Percentiles rank a stretch among this genome's conserved stretches.
Conservation (phyloP, 1,140 invertebrate genomes). For the Pogonomyrmex californicus region DNA sequence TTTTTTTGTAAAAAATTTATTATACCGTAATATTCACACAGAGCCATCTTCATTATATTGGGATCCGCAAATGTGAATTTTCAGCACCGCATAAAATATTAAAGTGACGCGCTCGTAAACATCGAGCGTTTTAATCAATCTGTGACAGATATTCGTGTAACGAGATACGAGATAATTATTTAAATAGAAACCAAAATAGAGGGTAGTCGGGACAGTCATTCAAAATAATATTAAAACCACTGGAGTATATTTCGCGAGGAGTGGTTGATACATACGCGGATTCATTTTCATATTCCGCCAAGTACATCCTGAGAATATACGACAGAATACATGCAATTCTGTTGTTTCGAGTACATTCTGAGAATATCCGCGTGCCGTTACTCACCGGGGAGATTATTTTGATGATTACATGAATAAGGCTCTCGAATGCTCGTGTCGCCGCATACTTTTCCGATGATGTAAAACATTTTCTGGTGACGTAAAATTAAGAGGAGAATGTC, state of each 20-base stretch:
- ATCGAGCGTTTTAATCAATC: constrained; percentile 13
- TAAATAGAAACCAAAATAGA: constrained; percentile 19
- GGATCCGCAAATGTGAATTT: background rate
- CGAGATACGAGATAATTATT: constrained; percentile 5
- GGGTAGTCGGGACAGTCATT: background rate
- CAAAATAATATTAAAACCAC: background rate
- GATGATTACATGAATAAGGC: constrained; percentile 3
- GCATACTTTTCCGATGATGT: constrained; percentile 2
- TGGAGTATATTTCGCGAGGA: background rate
- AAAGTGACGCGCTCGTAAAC: background rate
- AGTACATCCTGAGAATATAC: no score
- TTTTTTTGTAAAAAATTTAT: constrained; percentile 17
- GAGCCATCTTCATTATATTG: background rate
- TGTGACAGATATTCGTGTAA: constrained; percentile 3
- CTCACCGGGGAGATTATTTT: background rate
- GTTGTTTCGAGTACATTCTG: no score
- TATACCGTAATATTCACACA: constrained; percentile 5
- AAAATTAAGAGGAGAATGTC: constrained; percentile 64
- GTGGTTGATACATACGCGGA: no score
- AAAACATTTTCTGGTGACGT: background rate
- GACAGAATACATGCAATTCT: no score
- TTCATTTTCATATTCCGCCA: background rate
- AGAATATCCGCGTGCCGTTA: background rate
- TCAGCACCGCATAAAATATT: constrained; percentile 20
- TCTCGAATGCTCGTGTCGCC: background rate